Conservation (phyloP, 2,797 vertebrate species). For the Danio tinwini region DNA sequence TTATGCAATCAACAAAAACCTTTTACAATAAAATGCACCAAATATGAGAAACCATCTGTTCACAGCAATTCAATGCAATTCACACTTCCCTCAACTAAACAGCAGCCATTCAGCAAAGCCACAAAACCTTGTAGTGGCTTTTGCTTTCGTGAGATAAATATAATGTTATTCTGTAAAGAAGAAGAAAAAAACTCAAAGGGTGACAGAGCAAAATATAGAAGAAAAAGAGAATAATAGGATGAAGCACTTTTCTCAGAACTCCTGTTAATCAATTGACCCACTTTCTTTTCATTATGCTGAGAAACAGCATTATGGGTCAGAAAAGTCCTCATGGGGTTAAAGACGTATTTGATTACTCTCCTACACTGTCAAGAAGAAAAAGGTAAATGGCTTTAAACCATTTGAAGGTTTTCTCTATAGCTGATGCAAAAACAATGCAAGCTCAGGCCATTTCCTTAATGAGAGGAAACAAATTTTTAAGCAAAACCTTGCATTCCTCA, state of each 20-base stretch:
- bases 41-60: conserved; percentile 3
- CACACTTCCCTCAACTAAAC: conserved; percentile 4
- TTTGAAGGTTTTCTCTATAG: conserved; percentile 4
- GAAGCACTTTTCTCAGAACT: conserved; percentile 2
- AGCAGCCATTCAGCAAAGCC: background rate
- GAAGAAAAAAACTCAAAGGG: background rate
- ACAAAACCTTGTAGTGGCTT: background rate
- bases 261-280: conserved; percentile 30
- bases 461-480: conserved; percentile 23
- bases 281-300: conserved; percentile 38
- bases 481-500: conserved; percentile 10
- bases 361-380: background rate
- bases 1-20: background rate
- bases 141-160: background rate
- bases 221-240: background rate
- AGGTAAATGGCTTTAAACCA: background rate
- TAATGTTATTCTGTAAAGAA: background rate
- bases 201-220: background rate
- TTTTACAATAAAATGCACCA: conserved; percentile 10
- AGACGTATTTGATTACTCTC: background rate
- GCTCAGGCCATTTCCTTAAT: background rate
- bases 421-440: conserved; percentile 1
- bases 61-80: background rate
- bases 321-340: background rate
- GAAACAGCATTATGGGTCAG: background rate